These are phyloP conservation scores for Philotrypesis tridentata DNA, from an alignment of 1,140 invertebrate species.

Conservation along the genomic window DNA sequence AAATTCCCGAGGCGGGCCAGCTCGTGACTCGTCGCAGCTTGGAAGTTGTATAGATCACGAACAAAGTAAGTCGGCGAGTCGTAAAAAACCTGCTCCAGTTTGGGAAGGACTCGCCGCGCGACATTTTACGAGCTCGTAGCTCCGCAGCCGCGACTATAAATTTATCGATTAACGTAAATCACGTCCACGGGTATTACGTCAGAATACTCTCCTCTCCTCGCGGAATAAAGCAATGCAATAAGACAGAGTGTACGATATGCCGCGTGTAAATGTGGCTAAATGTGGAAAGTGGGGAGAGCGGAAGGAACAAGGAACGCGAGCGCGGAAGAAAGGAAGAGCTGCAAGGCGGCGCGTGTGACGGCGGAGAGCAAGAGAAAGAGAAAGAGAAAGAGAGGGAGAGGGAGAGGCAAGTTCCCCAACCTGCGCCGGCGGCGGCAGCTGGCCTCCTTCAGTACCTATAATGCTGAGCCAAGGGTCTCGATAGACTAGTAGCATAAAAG, in stretches of 20 bases:
- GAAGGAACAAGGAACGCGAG: conserved; percentile 40
- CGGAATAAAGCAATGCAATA: conserved; percentile 3
- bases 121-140: conserved; percentile 25
- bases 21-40: background rate
- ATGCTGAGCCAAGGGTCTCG: background rate
- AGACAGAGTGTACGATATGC: background rate
- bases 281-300: background rate
- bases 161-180: conserved; percentile 45
- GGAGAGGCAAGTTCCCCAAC: conserved; percentile 8
- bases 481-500: conserved; percentile 12
- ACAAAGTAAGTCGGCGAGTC: background rate
- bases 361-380: too few relatives aligned
- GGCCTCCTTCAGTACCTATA: background rate
- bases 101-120: background rate
- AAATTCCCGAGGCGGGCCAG: background rate
- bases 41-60: too few relatives aligned
- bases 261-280: background rate
- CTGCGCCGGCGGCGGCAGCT: background rate
- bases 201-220: background rate
- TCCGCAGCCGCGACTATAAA: background rate
- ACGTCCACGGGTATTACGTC: conserved; percentile 28
- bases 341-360: background rate
- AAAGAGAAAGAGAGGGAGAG: too few relatives aligned
- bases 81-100: conserved; percentile 26
- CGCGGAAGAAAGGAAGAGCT: conserved; percentile 27